A percentile compares a stretch with the other conserved stretches of the same genome.
phyloP scores from a whole-genome alignment of 2,113 vertebrate species.

The Toxostoma redivivum region DNA sequence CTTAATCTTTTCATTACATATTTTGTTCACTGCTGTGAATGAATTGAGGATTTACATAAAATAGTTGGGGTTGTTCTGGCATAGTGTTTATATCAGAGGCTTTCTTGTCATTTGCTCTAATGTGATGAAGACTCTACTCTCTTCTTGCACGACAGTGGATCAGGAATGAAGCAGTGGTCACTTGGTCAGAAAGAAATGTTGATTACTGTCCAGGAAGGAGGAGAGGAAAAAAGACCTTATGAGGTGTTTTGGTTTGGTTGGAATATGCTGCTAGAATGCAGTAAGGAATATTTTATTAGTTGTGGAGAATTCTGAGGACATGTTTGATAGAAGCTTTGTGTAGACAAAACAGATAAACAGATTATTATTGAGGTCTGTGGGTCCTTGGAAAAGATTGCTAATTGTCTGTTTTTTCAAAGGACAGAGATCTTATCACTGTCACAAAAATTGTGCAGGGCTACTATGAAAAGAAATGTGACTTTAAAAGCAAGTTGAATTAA shows the following conservation, averaged over 20 bases:
- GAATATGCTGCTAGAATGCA: neutral
- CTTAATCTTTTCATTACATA: neutral
- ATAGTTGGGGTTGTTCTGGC: neutral
- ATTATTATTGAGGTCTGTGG: neutral
- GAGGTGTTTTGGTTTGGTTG: neutral
- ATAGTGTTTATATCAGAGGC: neutral
- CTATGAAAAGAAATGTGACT: neutral
- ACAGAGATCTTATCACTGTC: accelerated
- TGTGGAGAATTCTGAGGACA: neutral
- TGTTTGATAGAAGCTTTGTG: neutral
- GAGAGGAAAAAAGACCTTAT: neutral
- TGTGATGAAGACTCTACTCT: neutral
- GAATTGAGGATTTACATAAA: neutral
- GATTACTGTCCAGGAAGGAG: neutral
- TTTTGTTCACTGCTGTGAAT: neutral
- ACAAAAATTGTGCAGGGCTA: neutral
- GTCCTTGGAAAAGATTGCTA: neutral
- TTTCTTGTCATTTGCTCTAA: neutral
- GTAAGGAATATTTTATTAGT: neutral
- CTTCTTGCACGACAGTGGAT: neutral
- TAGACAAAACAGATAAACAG: neutral
- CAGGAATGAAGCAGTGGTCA: neutral
- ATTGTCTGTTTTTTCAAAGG: neutral
- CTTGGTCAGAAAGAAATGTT: neutral
- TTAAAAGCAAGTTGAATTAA: neutral